Evolutionary conservation across 1,140 invertebrate genomes (phyloP).

Genomic region (Contarinia nasturtii): DNA sequence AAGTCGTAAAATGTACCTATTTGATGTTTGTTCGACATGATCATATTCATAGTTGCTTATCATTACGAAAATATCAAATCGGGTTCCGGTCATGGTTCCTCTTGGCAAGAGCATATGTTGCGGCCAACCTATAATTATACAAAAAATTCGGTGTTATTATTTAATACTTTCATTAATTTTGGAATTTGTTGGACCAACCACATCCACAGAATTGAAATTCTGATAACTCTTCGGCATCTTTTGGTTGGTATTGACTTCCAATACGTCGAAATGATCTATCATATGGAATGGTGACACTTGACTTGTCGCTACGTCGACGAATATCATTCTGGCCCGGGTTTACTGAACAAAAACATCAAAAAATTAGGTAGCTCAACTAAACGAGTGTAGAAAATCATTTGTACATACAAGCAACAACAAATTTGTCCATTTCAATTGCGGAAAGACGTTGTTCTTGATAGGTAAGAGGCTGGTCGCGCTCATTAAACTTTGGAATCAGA

Average conservation of each 20-base stretch:
- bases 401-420: slow-evolving; percentile 18
- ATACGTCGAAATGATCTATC: slow-evolving; percentile 41
- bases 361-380: too few relatives aligned
- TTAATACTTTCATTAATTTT: too few relatives aligned
- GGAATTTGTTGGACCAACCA: too few relatives aligned
- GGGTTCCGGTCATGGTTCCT: slow-evolving; percentile 22
- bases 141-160: too few relatives aligned
- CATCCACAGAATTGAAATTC: slow-evolving; percentile 32
- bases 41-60: slow-evolving; percentile 25
- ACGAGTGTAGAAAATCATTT: too few relatives aligned
- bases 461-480: slow-evolving; percentile 16
- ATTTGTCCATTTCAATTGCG: slow-evolving; percentile 27
- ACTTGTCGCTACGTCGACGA: slow-evolving; percentile 24
- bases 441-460: slow-evolving; percentile 24
- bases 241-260: slow-evolving; percentile 16
- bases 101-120: slow-evolving; percentile 29
- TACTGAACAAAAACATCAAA: slow-evolving; percentile 13
- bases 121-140: too few relatives aligned
- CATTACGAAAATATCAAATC: slow-evolving; percentile 28
- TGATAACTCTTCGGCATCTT: slow-evolving; percentile 14
- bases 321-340: slow-evolving; percentile 25
- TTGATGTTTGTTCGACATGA: slow-evolving; percentile 29
- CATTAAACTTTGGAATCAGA: slow-evolving; percentile 24
- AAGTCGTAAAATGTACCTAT: too few relatives aligned
- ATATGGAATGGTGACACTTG: slow-evolving; percentile 32